Conservation (phyloP, 2,113 vertebrate genomes). For the Campylomormyrus tamandua region DNA sequence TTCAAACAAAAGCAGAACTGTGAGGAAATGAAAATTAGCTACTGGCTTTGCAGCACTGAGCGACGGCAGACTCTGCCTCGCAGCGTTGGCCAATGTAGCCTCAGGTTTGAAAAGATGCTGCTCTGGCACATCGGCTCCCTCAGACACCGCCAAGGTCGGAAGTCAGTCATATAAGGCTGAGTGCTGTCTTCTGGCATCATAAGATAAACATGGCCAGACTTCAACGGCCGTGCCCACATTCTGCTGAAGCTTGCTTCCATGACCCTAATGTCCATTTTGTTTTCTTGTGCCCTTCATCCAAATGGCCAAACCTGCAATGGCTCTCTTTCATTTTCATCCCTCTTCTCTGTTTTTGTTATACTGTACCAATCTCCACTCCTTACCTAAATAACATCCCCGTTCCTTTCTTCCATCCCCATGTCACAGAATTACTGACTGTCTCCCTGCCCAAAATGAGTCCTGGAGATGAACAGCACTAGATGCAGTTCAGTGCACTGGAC, state of each 20-base stretch:
- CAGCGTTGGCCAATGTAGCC: neutral
- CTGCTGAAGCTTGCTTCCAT: neutral
- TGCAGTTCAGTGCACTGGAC: neutral
- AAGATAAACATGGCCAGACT: neutral
- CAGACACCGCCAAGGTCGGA: neutral
- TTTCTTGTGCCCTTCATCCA: neutral
- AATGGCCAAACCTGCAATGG: too few species aligned
- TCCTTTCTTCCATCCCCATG: neutral
- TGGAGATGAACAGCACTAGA: neutral
- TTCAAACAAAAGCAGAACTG: constrained; percentile 3
- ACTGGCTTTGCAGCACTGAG: neutral
- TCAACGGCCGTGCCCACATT: neutral
- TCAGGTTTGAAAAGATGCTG: neutral
- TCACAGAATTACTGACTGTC: neutral
- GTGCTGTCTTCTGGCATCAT: neutral
- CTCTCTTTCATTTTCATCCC: neutral
- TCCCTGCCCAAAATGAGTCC: neutral
- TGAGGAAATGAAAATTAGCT: neutral
- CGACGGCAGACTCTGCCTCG: neutral
- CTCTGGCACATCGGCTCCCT: neutral
- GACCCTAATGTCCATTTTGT: neutral
- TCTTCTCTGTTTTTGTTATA: neutral
- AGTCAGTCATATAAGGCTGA: neutral
- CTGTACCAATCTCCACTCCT: neutral
- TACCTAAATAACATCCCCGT: neutral